Conservation (phyloP, 2,888 invertebrate genomes). For the Microctonus aethiopoides region DNA sequence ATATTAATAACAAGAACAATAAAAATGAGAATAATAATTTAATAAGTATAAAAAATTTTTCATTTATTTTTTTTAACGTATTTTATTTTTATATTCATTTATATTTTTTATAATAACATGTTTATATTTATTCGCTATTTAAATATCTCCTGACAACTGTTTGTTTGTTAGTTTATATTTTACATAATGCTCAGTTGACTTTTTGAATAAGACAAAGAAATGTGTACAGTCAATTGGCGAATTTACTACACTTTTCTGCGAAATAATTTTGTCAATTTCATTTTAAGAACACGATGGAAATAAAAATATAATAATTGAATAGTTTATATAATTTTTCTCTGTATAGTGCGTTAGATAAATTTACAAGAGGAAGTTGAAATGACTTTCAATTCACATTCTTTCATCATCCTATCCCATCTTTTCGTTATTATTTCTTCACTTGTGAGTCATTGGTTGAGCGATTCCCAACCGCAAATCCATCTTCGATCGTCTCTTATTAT, state of each 20-base stretch:
- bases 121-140: slow-evolving; percentile 1
- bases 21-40: too few species aligned
- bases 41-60: too few species aligned
- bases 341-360: background rate
- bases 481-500: background rate
- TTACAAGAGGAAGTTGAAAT: background rate
- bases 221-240: background rate
- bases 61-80: too few species aligned
- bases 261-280: too few species aligned
- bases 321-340: background rate
- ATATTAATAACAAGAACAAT: too few species aligned
- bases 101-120: too few species aligned
- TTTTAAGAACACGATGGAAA: too few species aligned
- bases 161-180: slow-evolving; percentile 33
- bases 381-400: background rate
- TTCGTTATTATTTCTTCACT: background rate
- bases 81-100: too few species aligned
- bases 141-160: slow-evolving; percentile 38
- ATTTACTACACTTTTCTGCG: too few species aligned
- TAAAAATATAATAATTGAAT: background rate
- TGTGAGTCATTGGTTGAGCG: background rate
- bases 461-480: slow-evolving; percentile 5
- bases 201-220: background rate
- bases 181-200: background rate
- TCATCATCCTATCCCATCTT: background rate